Base-by-base conservation (phyloP, 2,113 vertebrate genomes). In the Vireo altiloquus region DNA sequence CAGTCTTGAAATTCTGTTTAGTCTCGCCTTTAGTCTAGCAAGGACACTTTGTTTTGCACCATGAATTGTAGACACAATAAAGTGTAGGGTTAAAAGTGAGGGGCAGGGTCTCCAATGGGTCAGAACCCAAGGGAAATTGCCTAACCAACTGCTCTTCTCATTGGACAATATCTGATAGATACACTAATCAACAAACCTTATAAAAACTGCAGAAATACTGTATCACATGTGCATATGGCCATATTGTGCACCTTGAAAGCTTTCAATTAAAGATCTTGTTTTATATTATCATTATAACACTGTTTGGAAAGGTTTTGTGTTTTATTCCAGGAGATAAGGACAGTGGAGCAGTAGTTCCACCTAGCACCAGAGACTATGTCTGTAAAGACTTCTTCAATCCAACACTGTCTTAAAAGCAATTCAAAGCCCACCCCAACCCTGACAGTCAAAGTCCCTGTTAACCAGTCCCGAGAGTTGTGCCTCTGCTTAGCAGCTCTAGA, bases 161-260 rank as follows among this genome's bases (percentile, higher is more conserved):
- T 8, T 59, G 44, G 33, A 68, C 6, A 44, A 37, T 31, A 52
- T 52, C 52, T 59, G 2, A 44, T 15, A 31, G 44, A 21, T 7
- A 21, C 4, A 44, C 3, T 31, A 22, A 35, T 15, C 31, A 52
- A 44, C 5, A 22, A 44, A 68, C 17, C 17, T 76, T 31, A 18
- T 25, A 35, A 59, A 85, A 59, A 50, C 22, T 25, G 24, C 52
- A 76, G 31, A 76, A 59, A 50, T 76, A 59, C 13, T 8, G 1
- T 19, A 25, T 24, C 42, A 35, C 1, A 0, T 49, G 16, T 31
- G 8, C 30, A 17, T 30, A 30, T 16, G 0, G 0, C 30, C 44
- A 21, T 50, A 66, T 18, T 35, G 31, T 50, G 44, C 31, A 42
- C 21, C 6, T 59, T 21, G 13, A 11, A 42, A 59, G 25, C 13